Base-by-base conservation (phyloP, 2,797 vertebrate genomes). In the Cygnus olor region DNA sequence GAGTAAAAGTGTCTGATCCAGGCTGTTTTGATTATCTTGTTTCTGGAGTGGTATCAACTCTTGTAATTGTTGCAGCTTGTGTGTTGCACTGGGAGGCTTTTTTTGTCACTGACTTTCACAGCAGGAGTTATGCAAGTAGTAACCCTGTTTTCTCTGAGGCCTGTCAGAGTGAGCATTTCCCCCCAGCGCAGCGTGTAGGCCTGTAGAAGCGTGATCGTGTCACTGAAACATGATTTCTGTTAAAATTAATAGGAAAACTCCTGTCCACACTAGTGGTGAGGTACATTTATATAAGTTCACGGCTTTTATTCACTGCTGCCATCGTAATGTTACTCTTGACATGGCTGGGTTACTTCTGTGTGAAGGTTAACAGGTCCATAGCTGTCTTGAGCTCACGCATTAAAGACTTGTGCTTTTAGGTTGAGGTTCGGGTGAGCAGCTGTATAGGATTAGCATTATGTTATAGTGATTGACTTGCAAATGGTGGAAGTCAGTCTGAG, bases 391-490 rank as follows among this genome's bases (percentile, higher is more conserved):
- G 85, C 28, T 58, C 3, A 5, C 78, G 85, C 63, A 81, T 94
- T 96, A 90, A 86, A 81, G 73, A 83, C 85, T 93, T 93, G 63
- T 79, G 54, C 65, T 88, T 69, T 34, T 22, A 64, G 34, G 24
- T 10, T 13, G 69, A 58, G 78, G 80, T 90, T 86, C 24, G n/a
- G 54, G 27, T 93, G 81, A 95, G 85, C 70, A 84, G 66, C 70
- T 93, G 5, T 49, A 11, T 69, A 22, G 42, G 83, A 93, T 90
- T 91, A 91, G 15, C 9, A 1, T 27, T 56, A 24, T 72, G 34
- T 65, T 72, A 36, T 34, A 9, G 42, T 19, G 56, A 65, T 58
- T 80, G 74, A 20, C 36, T 77, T 79, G 71, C 56, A 93, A 90
- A 61, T 40, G 38, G 22, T 21, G 74, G 19, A 53, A 83, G 25